Evolutionary conservation across 2,113 vertebrate genomes (phyloP), one percentile per base, ranked within the genome.

Genomic region (Sterrhoptilus dennistouni): DNA sequence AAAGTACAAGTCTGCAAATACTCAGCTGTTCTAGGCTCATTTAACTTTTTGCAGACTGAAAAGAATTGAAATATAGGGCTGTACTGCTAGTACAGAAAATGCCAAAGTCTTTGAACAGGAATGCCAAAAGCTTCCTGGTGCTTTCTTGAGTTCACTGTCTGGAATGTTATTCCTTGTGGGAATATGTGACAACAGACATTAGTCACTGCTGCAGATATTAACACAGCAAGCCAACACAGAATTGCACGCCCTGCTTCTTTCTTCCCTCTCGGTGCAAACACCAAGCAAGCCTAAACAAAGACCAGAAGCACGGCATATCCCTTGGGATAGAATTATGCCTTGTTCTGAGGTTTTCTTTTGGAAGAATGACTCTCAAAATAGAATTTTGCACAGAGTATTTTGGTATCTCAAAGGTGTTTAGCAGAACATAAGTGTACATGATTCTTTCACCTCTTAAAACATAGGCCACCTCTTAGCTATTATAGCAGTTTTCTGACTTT

Each of bases 151-250:
- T 95, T 93, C 91, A 90, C 42, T 79, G 91, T 44, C 87, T 95
- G 36, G 31, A 53, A 94, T 82, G 64, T 38, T 91, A 47, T 66
- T 89, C 78, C 86, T 95, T 83, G 42, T 83, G 94, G 95, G 88
- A 95, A 93, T 95, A 92, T 38, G 35, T 95, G 95, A 95, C 95
- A 96, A 82, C 60, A 95, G 68, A 83, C 61, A 95, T 97, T 92
- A 93, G 64, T 93, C 95, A 92, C 59, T 85, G 38, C 45, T 83
- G 50, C 63, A 91, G 85, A 81, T 90, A 92, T 57, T 84, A 95
- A 69, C 42, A 47, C 6, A 52, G 47, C 75, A 94, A 94, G 31
- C 44, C 53, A 81, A 70, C 53, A 44, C 47, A 83, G 75, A 83
- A 76, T 27, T 69, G 50, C 31, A 61, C 11, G 42, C 80, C 68